Evolutionary conservation across 2,113 vertebrate genomes (phyloP), one percentile per base, ranked within the genome.

Genomic region (Rhagologus leucostigma): DNA sequence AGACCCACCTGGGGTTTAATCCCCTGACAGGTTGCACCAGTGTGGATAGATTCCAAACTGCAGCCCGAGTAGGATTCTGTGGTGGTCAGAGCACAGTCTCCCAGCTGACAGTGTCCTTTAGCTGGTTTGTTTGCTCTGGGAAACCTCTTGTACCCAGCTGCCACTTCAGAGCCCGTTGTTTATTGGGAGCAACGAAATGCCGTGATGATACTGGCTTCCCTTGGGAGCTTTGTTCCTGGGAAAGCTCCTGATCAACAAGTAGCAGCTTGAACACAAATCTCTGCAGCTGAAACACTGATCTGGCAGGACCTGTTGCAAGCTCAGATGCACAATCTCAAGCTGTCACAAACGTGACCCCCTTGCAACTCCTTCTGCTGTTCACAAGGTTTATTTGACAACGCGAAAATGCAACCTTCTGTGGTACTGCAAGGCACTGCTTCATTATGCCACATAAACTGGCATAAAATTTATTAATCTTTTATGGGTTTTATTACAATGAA

Each of bases 141-240:
- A 49, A 85, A 19, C 10, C 30, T 62, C 9, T 27, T 13, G 69
- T 60, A 17, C 33, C 9, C 30, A 49, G 49, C 32, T 68, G 17
- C 42, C 13, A 2, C 53, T 71, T 90, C 46, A 56, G 37, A 59
- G 47, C 22, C 29, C 0, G 0, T 1, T 37, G 24, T 33, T 24
- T 49, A 33, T 42, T 5, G 10, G 63, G 37, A 89, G 22, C 18
- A 52, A 30, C 24, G 53, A 80, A 87, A 67, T 26, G 37, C 50
- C 8, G 1, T 8, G 41, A 15, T 7, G 22, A 9, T 47, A 3
- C 44, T 7, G 20, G 15, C 37, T 73, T 83, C 68, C 41, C 53
- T 50, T 5, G 21, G 4, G 53, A 76, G 20, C 35, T 57, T 55
- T 65, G 26, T 21, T 70, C 23, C 55, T 30, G 10, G n/a, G 10